Percentiles rank a stretch among this genome's conserved stretches.
These are phyloP conservation scores for Oncorhynchus clarkii DNA, from an alignment of 2,113 vertebrate species.

Conservation along the genomic window DNA sequence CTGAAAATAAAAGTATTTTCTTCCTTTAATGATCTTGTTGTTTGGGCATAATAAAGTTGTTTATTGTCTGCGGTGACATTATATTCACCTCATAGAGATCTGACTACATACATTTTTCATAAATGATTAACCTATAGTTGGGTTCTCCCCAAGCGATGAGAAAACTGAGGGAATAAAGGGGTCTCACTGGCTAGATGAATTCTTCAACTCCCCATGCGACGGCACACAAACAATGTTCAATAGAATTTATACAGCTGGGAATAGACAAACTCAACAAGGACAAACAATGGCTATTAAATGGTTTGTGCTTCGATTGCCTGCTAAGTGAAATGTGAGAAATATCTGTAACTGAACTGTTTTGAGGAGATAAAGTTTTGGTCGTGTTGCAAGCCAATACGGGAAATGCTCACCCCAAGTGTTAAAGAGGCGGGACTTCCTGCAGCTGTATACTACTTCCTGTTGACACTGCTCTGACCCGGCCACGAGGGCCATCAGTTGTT, in stretches of 20 bases:
- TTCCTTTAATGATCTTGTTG: conserved; percentile 22
- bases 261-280: not conserved
- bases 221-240: conserved; percentile 23
- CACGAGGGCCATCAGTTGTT: conserved; percentile 79
- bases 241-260: conserved; percentile 12
- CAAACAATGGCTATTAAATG: not conserved
- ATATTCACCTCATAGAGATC: conserved; percentile 31
- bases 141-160: conserved; percentile 9
- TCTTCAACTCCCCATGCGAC: conserved; percentile 11
- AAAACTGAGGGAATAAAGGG: not conserved
- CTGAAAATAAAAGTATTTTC: conserved; percentile 9
- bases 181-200: conserved; percentile 9
- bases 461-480: conserved; percentile 78
- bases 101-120: conserved; percentile 29
- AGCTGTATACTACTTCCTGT: conserved; percentile 82
- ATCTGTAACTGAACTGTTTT: conserved; percentile 3
- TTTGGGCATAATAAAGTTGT: conserved; percentile 35
- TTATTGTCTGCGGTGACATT: conserved; percentile 44
- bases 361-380: not conserved
- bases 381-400: not conserved
- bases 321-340: not conserved
- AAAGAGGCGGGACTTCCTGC: conserved; percentile 80
- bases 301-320: not conserved
- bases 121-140: conserved; percentile 31
- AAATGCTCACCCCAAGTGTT: conserved; percentile 79